phyloP scores from a whole-genome alignment of 2,888 invertebrate genomes.

The Melolontha melolontha region DNA sequence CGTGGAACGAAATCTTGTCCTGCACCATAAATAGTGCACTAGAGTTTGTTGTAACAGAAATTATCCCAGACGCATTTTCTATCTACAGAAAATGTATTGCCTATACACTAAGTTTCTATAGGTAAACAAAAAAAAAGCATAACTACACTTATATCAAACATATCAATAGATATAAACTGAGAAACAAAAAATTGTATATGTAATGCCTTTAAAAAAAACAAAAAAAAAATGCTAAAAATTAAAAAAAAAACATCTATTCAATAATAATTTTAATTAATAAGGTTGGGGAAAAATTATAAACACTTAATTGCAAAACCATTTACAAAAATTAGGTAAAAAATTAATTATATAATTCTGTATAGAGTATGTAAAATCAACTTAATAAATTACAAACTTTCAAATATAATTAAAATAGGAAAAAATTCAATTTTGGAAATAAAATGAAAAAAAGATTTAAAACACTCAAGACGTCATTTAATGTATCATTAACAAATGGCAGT shows the following conservation, averaged over 20 bases:
- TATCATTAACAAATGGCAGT: slow-evolving; percentile 30
- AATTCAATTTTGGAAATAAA: background rate
- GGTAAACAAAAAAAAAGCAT: slow-evolving; percentile 26
- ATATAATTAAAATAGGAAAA: slow-evolving; percentile 2
- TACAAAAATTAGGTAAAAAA: too few species aligned
- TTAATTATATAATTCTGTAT: too few species aligned
- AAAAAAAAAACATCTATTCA: too few species aligned
- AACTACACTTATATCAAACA: slow-evolving; percentile 25
- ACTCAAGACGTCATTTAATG: slow-evolving; percentile 4
- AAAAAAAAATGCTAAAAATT: too few species aligned
- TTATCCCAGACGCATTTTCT: slow-evolving; percentile 17
- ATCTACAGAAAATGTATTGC: slow-evolving; percentile 31
- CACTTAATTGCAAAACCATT: too few species aligned
- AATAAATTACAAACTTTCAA: background rate
- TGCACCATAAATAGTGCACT: too few species aligned
- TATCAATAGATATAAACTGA: slow-evolving; percentile 9
- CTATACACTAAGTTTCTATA: slow-evolving; percentile 26
- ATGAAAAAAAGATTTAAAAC: background rate
- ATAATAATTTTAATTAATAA: too few species aligned
- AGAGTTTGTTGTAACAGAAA: slow-evolving; percentile 8
- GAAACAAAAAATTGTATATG: too few species aligned
- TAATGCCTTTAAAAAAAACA: background rate
- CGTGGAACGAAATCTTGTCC: too few species aligned
- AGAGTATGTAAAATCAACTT: too few species aligned
- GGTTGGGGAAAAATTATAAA: too few species aligned